Evolutionary conservation across 2,113 vertebrate genomes (phyloP).

Genomic region (Alosa alosa): DNA sequence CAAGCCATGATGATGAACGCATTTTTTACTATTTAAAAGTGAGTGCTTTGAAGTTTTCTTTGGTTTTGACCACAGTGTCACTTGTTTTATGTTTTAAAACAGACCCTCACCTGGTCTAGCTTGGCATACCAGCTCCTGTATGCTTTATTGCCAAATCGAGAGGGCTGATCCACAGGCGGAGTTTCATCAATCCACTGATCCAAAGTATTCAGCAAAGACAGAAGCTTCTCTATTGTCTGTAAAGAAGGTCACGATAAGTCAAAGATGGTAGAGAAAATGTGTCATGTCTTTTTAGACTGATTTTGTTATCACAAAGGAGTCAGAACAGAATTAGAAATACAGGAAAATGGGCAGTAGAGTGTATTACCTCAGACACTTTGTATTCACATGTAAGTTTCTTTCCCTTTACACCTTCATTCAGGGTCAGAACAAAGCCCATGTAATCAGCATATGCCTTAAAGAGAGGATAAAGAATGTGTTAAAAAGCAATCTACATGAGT

Average conservation of each 20-base stretch:
- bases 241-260: neutral
- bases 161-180: constrained; percentile 90
- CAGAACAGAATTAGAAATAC: neutral
- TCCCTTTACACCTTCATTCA: constrained; percentile 90
- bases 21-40: too few relatives aligned
- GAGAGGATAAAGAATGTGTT: constrained; percentile 5
- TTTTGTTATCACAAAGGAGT: neutral
- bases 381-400: constrained; percentile 89
- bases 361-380: constrained; percentile 85
- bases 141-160: constrained; percentile 97
- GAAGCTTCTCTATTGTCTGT: constrained; percentile 86
- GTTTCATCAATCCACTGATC: constrained; percentile 95
- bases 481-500: neutral
- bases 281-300: too few relatives aligned
- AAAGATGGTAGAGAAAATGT: neutral
- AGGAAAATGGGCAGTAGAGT: too few relatives aligned
- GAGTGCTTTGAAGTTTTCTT: too few relatives aligned
- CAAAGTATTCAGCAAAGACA: constrained; percentile 83
- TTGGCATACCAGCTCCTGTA: constrained; percentile 91
- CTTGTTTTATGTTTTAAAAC: neutral
- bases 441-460: constrained; percentile 92
- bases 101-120: constrained; percentile 81
- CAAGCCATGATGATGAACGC: too few relatives aligned
- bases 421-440: constrained; percentile 89
- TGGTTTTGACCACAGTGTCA: too few relatives aligned